Evolutionary conservation across 1,140 invertebrate genomes (phyloP).

Genomic region (Lasioglossum albipes): DNA sequence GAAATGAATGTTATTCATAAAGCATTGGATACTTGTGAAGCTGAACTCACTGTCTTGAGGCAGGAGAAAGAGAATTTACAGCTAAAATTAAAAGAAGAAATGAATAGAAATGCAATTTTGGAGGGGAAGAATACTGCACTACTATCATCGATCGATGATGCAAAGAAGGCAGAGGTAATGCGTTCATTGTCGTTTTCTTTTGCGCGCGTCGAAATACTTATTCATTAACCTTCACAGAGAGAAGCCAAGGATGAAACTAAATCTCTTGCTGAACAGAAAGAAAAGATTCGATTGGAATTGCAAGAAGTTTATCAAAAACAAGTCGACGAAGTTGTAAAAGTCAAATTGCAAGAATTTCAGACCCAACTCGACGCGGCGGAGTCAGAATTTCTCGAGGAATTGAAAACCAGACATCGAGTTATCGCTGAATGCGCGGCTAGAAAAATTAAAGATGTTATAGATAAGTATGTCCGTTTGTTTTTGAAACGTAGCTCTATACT

Average conservation of each 20-base stretch:
- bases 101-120: conserved; percentile 76
- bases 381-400: conserved; percentile 83
- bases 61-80: conserved; percentile 81
- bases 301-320: conserved; percentile 89
- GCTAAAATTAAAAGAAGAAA: conserved; percentile 80
- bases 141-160: conserved; percentile 76
- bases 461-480: conserved; percentile 82
- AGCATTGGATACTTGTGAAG: conserved; percentile 80
- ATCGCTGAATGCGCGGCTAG: conserved; percentile 85
- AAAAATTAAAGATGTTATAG: conserved; percentile 86
- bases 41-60: conserved; percentile 80
- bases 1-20: conserved; percentile 80
- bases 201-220: conserved; percentile 4
- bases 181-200: neutral
- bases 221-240: conserved; percentile 75
- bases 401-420: conserved; percentile 83
- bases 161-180: conserved; percentile 80
- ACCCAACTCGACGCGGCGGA: conserved; percentile 86
- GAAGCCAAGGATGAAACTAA: conserved; percentile 81
- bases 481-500: neutral
- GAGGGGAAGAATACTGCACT: conserved; percentile 80
- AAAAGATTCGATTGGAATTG: conserved; percentile 84
- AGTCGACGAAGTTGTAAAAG: conserved; percentile 87
- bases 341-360: conserved; percentile 89
- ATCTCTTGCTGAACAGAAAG: conserved; percentile 81